Conservation (phyloP, 92 coral and sea anemone genomes). For the Zoanthus sociatus region DNA sequence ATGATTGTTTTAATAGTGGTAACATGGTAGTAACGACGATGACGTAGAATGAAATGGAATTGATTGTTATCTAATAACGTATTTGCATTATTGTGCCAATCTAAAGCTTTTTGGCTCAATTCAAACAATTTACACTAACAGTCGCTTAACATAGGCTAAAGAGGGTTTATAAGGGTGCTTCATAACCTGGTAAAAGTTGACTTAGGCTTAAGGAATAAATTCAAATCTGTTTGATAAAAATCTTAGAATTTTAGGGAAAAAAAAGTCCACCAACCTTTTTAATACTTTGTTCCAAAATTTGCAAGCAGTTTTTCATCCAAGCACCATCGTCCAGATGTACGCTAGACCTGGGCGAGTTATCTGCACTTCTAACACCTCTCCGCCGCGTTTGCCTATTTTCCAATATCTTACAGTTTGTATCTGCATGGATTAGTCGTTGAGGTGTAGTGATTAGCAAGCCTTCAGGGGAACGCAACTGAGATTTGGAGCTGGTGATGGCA, state of each 20-base stretch:
- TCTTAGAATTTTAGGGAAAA: background rate
- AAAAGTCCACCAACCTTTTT: constrained; percentile 24
- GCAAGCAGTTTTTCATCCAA: constrained; percentile 45
- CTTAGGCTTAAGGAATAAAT: background rate
- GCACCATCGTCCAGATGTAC: constrained; percentile 16
- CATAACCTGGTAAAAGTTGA: background rate
- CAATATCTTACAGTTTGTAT: background rate
- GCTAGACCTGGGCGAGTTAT: constrained; percentile 32
- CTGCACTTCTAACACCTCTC: constrained; percentile 19
- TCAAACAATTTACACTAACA: too few relatives aligned
- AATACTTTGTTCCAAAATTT: constrained; percentile 35
- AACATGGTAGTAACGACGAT: too few relatives aligned
- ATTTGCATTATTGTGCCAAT: too few relatives aligned
- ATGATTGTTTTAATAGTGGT: too few relatives aligned
- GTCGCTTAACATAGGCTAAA: too few relatives aligned
- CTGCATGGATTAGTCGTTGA: background rate
- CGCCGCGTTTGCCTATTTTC: background rate
- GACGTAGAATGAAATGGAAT: too few relatives aligned
- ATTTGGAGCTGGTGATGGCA: background rate
- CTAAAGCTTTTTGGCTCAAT: too few relatives aligned
- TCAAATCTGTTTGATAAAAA: background rate
- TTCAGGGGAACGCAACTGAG: constrained; percentile 66
- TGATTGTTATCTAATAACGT: too few relatives aligned
- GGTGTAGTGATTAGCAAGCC: constrained; percentile 80
- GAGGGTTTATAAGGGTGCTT: background rate